Evolutionary conservation across 2,113 vertebrate species (phyloP).

Genomic region (Orcinus orca): DNA sequence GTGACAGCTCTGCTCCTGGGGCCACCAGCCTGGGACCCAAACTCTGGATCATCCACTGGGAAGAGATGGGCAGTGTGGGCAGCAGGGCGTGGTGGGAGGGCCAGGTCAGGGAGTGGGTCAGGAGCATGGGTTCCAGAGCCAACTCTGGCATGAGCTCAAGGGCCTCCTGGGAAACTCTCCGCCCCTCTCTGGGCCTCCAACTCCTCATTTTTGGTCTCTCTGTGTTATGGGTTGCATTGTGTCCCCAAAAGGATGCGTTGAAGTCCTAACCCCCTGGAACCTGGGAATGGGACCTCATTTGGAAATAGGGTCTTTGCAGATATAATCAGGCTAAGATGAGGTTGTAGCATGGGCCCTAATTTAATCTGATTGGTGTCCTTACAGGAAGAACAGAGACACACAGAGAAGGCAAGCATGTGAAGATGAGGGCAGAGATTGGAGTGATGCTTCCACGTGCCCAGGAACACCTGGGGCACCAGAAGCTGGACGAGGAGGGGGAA

Average conservation of each 20-base stretch:
- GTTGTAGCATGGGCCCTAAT: background rate
- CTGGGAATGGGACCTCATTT: background rate
- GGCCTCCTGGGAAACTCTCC: too few relatives aligned
- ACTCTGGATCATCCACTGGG: background rate
- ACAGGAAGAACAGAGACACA: too few relatives aligned
- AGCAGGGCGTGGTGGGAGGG: background rate
- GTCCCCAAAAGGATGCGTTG: background rate
- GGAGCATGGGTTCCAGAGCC: too few relatives aligned
- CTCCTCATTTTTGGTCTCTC: background rate
- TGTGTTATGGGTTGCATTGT: background rate
- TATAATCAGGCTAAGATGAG: background rate
- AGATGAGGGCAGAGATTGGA: too few relatives aligned
- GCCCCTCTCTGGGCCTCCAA: background rate
- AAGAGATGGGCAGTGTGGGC: background rate
- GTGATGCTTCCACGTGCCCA: fast-evolving
- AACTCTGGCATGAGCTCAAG: background rate
- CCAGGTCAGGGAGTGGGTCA: too few relatives aligned
- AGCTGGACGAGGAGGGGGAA: background rate
- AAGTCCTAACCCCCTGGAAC: too few relatives aligned
- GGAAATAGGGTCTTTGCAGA: background rate
- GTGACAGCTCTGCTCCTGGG: background rate
- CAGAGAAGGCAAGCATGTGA: background rate
- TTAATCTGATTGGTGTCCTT: background rate
- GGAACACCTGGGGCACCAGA: background rate
- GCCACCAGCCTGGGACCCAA: background rate